Base-by-base conservation (phyloP, 2,797 vertebrate species). In the Malurus splendens region DNA sequence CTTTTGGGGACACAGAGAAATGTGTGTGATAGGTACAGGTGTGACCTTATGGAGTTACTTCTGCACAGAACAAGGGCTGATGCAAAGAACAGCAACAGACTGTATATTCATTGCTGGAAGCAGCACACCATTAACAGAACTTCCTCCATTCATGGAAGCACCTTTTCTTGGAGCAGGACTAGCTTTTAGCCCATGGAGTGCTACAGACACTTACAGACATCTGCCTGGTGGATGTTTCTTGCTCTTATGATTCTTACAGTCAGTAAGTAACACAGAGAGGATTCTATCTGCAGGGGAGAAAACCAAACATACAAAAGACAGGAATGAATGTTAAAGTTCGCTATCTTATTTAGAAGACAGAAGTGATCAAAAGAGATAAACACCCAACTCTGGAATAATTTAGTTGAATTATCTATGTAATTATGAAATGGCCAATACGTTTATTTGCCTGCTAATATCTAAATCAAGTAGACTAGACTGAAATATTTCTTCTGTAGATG, bases 171-270 rank as follows among this genome's bases (percentile, higher is more conserved):
- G 18, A 67, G 38, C 7, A 76, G 30, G 17, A 62, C 8, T 56
- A n/a, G 42, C 23, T 56, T 12, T 27, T 30, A 45, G 32, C 32
- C 32, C 33, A 51, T 15, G 25, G 42, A 82, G 22, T 14, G 24
- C 8, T 30, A 28, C 30, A 66, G 48, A 33, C 87, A 97, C 98
- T 97, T 93, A 98, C 98, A 52, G 52, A 82, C 75, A 56, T 98
- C 98, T 39, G 87, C 87, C 45, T 73, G 94, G 22, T 72, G 82
- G 57, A 95, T 59, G 5, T 96, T 96, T 66, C 65, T 97, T 90
- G 96, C 98, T 83, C 92, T 75, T 71, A 98, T 95, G 68, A 98
- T 56, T 90, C 94, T 97, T 93, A 98, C 72, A 30, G 97, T 97
- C 65, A 98, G 90, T 75, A 97, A 84, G 72, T 97, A 94, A 90